phyloP scores from a whole-genome alignment of 2,113 vertebrate species.

The Litocranius walleri region DNA sequence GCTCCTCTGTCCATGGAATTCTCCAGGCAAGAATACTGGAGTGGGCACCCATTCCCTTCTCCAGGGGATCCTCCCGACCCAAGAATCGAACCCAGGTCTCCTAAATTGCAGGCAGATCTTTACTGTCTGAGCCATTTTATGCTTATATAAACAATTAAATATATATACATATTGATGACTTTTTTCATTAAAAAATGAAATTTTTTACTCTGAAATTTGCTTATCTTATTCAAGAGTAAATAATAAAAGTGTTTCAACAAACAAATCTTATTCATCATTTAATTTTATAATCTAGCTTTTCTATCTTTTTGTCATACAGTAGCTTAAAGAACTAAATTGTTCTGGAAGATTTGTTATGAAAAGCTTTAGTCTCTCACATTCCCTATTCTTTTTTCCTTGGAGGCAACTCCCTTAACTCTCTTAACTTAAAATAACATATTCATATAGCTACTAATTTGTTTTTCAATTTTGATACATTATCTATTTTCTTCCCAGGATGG shows the following conservation, averaged over 20 bases:
- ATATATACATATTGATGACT: neutral
- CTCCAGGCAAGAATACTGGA: neutral
- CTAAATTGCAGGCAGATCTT: neutral
- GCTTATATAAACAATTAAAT: neutral
- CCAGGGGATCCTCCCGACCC: neutral
- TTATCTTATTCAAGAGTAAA: neutral
- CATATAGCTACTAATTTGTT: neutral
- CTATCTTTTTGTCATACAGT: neutral
- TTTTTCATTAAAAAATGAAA: neutral
- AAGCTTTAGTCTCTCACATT: neutral
- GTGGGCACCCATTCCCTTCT: neutral
- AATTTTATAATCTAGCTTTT: neutral
- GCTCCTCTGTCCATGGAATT: neutral
- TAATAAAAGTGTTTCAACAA: neutral
- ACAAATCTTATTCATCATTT: neutral
- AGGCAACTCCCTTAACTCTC: neutral
- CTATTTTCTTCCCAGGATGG: neutral
- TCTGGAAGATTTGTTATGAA: neutral
- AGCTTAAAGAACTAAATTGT: neutral
- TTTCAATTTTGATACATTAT: neutral
- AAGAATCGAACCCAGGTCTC: neutral
- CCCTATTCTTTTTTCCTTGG: neutral
- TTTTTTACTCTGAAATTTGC: neutral
- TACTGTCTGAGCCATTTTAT: neutral
- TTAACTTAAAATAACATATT: neutral